Base-by-base conservation (phyloP, 2,888 invertebrate genomes). In the Lasioglossum villosulum region DNA sequence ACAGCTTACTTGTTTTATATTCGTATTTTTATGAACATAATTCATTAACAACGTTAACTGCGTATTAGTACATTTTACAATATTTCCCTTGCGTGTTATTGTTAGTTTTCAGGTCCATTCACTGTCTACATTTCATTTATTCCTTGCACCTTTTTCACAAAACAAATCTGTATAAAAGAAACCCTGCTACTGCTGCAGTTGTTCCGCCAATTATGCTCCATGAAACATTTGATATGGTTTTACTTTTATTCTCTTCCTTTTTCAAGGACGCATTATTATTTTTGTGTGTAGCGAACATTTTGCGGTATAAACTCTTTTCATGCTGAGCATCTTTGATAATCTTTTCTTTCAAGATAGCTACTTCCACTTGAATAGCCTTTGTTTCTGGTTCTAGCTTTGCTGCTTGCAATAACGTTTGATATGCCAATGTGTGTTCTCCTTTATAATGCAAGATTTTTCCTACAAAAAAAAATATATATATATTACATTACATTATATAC, bases 151-250 rank as follows among this genome's bases (percentile, higher is more conserved):
- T 75, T 52, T 37, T 94, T 89, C 52, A 93, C 79, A 91, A 90
- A 76, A 89, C 97, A 95, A 97, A 97, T 93, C 97, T 96, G 95
- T 97, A 97, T 81, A 97, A 97, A 76, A 97, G 96, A 79, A 97
- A 96, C 88, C 98, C 97, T 80, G 97, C 96, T 83, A 97, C 97
- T 90, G 97, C 97, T 77, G 97, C 96, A 79, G 97, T 95, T 75
- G 97, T 96, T 75, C 97, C 96, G 82, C 97, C 96, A 88, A 98
- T 95, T 27, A 98, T 96, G 81, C 97, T 97, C 97, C 97, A 97
- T 70, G 96, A 94, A 70, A 96, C 93, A 94, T 96, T 95, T 96
- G 91, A 92, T n/a, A 89, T 81, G 30, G 74, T 96, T 68, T 88
- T 92, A 70, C 87, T 90, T 37, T 83, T 85, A 56, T 68, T 82